These are phyloP conservation scores for Drosophila teissieri DNA, from an alignment of 1,140 invertebrate genomes.

Conservation along the genomic window DNA sequence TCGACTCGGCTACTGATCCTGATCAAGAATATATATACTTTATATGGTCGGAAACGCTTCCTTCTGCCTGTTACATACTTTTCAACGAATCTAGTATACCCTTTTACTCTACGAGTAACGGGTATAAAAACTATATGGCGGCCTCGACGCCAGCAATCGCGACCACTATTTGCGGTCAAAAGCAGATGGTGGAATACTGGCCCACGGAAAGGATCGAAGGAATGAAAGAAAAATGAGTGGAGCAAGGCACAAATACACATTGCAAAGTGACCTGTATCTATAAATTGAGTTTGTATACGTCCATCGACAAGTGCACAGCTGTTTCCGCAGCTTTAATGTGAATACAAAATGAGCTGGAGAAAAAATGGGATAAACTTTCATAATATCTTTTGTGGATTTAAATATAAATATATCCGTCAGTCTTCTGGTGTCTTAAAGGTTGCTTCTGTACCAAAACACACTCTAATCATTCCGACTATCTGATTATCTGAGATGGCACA, in stretches of 20 bases:
- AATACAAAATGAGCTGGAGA: background rate
- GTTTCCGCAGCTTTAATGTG: conserved; percentile 17
- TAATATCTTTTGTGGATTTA: too few relatives aligned
- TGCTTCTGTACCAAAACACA: too few relatives aligned
- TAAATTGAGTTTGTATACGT: background rate
- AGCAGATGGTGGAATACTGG: conserved; percentile 45
- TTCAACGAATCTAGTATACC: too few relatives aligned
- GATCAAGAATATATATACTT: too few relatives aligned
- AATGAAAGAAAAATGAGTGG: conserved; percentile 33
- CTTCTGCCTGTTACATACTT: too few relatives aligned
- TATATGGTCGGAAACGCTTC: too few relatives aligned
- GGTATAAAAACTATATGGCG: conserved; percentile 1
- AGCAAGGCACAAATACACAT: conserved; percentile 13
- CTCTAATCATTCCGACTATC: too few relatives aligned
- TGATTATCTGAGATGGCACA: too few relatives aligned
- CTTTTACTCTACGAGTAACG: too few relatives aligned
- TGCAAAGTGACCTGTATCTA: background rate
- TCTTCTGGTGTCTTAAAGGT: too few relatives aligned
- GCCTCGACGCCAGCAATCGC: conserved; percentile 14
- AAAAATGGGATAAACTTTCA: background rate
- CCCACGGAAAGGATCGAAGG: conserved; percentile 13
- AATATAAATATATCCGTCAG: too few relatives aligned
- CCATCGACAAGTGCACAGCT: conserved; percentile 21
- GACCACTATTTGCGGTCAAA: conserved; percentile 50
- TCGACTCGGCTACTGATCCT: too few relatives aligned